Base-by-base conservation (phyloP, 2,797 vertebrate genomes). In the Lagocephalus sceleratus region DNA sequence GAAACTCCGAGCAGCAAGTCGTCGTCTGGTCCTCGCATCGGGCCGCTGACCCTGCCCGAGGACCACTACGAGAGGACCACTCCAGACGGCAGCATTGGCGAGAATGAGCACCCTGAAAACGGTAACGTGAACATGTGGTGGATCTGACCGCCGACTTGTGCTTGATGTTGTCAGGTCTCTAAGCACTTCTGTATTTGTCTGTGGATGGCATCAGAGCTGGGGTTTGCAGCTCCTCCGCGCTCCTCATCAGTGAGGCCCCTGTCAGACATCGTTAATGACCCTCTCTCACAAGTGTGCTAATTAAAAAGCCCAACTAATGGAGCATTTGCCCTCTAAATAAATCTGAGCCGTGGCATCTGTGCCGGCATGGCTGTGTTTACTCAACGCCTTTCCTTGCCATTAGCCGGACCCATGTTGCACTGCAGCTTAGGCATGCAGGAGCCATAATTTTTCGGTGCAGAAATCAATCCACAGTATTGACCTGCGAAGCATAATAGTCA, bases 1-100 rank as follows among this genome's bases (percentile, higher is more conserved):
- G 97, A 99, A 90, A 99, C 97, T 6, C 97, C 97, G 32, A 98
- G 96, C 91, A 97, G 95, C 86, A 99, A 99, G 85, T 98, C 96
- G 0, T 99, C 97, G 0, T 99, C 95, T 0, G 97, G 97, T 49
- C 96, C 97, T 43, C 95, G 97, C 59, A 94, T 98, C 0, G 97
- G 95, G 79, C 96, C 97, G 2, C 87, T 98, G 71, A 94, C 95
- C 76, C 92, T 99, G 75, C 96, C 97, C 0, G 97, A 99, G 86
- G 97, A 99, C 75, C 97, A 99, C 90, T 99, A 98, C 0, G 97
- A 99, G 73, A 93, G 97, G 54, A 99, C 97, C 83, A 99, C 97
- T 41, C 97, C 97, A 3, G 97, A 99, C 10, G 97, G 97, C 86
- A 99, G 97, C 91, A 99, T 99, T 32, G 97, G 97, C 65, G 97